Conservation (phyloP, 2,888 invertebrate genomes). For the Nemoura dubitans region DNA sequence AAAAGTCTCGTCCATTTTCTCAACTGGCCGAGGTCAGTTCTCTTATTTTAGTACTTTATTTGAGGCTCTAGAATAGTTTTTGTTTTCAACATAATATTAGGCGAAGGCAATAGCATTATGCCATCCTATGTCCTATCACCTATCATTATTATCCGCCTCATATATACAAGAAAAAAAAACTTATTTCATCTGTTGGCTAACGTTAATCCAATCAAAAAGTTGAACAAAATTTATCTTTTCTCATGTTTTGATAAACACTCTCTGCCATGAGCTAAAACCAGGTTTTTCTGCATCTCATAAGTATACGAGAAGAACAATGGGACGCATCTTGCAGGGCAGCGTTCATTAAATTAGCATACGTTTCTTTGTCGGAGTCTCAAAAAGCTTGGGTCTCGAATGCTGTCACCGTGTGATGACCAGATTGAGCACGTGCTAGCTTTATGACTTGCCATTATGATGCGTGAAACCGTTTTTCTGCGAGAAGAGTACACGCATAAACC, state of each 20-base stretch:
- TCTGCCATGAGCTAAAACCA: neutral
- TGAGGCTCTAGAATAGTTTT: no score
- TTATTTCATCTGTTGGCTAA: no score
- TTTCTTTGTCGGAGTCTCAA: neutral
- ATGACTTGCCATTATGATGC: neutral
- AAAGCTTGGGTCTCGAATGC: neutral
- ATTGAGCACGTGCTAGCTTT: constrained; percentile 14
- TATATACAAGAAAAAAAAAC: no score
- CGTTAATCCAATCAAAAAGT: neutral
- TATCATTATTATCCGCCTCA: no score
- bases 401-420: neutral
- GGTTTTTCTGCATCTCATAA: neutral
- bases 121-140: no score
- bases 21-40: no score
- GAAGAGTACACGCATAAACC: neutral
- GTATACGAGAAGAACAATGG: neutral
- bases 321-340: neutral
- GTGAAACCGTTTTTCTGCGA: neutral
- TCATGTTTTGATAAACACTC: neutral
- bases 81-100: no score
- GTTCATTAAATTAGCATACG: constrained; percentile 3
- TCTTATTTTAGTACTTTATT: no score
- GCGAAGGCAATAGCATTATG: no score
- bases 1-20: no score
- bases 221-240: neutral